Conservation (phyloP, 2,113 vertebrate species). For the Paraplagusia blochii region DNA sequence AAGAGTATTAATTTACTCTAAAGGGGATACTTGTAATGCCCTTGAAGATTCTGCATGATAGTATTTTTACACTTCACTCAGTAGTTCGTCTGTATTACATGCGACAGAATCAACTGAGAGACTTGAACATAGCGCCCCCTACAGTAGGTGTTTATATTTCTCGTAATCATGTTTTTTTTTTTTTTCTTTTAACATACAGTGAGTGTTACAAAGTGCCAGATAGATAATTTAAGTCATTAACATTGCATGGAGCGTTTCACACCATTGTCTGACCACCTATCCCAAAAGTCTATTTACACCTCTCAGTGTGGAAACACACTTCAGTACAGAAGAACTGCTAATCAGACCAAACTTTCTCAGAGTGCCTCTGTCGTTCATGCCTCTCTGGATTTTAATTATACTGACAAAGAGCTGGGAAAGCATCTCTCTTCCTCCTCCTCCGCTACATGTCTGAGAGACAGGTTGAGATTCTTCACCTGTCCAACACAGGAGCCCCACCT, state of each 20-base stretch:
- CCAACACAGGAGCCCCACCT: slow-evolving; percentile 77
- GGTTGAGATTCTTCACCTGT: slow-evolving; percentile 80
- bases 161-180: not conserved
- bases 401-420: slow-evolving; percentile 60
- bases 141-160: too few species aligned
- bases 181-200: not conserved
- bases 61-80: too few species aligned
- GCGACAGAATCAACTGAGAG: too few species aligned
- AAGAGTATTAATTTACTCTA: too few species aligned
- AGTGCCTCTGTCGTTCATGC: slow-evolving; percentile 63
- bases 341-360: slow-evolving; percentile 64
- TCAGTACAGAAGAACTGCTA: slow-evolving; percentile 48
- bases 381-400: slow-evolving; percentile 73
- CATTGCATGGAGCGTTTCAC: too few species aligned
- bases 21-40: too few species aligned
- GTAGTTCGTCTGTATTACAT: too few species aligned
- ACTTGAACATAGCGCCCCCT: too few species aligned
- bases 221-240: too few species aligned
- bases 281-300: slow-evolving; percentile 1
- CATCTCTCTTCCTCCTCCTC: slow-evolving; percentile 38
- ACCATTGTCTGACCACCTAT: not conserved
- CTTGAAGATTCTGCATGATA: too few species aligned
- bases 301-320: slow-evolving; percentile 49
- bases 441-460: slow-evolving; percentile 69
- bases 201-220: too few species aligned